phyloP scores from a whole-genome alignment of 2,888 invertebrate species.

The Agrotis clavis region DNA sequence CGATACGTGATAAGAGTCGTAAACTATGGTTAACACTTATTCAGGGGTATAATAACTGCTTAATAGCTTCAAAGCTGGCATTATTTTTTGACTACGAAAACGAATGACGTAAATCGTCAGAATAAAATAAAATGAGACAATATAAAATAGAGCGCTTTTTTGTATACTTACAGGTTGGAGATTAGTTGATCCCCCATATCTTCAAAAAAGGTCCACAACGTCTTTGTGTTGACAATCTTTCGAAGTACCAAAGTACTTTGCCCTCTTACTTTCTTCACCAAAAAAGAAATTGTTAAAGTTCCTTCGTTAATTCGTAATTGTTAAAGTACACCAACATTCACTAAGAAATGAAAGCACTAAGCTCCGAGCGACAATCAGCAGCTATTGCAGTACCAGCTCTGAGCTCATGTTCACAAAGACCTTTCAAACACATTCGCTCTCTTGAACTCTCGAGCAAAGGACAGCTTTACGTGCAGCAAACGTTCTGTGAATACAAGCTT shows the following conservation, averaged over 20 bases:
- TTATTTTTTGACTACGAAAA: too few species aligned
- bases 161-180: neutral
- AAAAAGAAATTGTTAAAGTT: too few species aligned
- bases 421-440: constrained; percentile 23
- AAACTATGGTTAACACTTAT: neutral
- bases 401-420: constrained; percentile 37
- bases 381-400: constrained; percentile 5
- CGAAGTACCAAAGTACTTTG: neutral
- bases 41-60: too few species aligned
- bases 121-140: too few species aligned
- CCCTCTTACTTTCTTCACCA: neutral
- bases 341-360: constrained; percentile 27
- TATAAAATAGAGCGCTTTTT: neutral
- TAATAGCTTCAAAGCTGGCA: too few species aligned
- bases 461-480: constrained; percentile 25
- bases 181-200: neutral
- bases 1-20: neutral
- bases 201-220: neutral
- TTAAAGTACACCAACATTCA: neutral
- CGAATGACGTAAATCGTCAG: too few species aligned
- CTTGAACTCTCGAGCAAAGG: constrained; percentile 22
- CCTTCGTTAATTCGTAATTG: too few species aligned
- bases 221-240: neutral
- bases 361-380: constrained; percentile 8
- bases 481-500: constrained; percentile 20